Evolutionary conservation across 2,888 invertebrate species (phyloP), one percentile per base, ranked within the genome.

Genomic region (Chromoteleia sp.): DNA sequence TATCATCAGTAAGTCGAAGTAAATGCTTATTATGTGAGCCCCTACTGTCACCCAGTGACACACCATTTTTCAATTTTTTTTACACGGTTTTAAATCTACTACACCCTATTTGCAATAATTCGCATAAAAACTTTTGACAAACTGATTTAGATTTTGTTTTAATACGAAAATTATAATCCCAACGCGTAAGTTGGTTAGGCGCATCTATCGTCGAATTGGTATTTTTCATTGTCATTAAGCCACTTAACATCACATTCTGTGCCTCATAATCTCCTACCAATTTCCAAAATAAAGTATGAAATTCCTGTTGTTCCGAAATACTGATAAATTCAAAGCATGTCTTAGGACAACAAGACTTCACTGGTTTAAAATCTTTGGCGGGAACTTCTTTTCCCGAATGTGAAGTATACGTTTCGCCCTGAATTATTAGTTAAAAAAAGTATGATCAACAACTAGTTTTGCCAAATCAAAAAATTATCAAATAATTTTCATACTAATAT

Each of bases 1-100:
- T 7, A 15, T 79, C 48, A 30, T 82, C 79, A 7, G 75, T 71
- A n/a, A 82, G 30, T 17, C 41, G 50, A 67, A 82, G 50, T 33
- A 21, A 6, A 71, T 82, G 74, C 68, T 80, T 71, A 29, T 56
- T 54, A 41, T 41, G 39, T 33, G 30, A 30, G 6, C 39, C 39
- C 5, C 25, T 25, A 5, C 10, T 36, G 10, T 36, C 36, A 10
- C 10, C 36, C n/a, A 36, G 10, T 36, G 36, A 36, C 36, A 10
- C 36, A 2, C n/a, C n/a, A 8, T 36, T 36, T 36, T 36, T 36
- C n/a, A 36, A 36, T n/a, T 36, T 36, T 7, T n/a, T 36, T 36
- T 36, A 10, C 0, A 36, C 36, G 10, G 36, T 36, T 36, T 7
- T 36, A 36, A 36, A 36, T 36, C 36, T 8, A 36, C 36, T 10